A percentile compares a stretch with the other conserved stretches of the same genome.
Evolutionary conservation across 2,888 invertebrate species (phyloP).

Genomic region (Enchytraeus crypticus): DNA sequence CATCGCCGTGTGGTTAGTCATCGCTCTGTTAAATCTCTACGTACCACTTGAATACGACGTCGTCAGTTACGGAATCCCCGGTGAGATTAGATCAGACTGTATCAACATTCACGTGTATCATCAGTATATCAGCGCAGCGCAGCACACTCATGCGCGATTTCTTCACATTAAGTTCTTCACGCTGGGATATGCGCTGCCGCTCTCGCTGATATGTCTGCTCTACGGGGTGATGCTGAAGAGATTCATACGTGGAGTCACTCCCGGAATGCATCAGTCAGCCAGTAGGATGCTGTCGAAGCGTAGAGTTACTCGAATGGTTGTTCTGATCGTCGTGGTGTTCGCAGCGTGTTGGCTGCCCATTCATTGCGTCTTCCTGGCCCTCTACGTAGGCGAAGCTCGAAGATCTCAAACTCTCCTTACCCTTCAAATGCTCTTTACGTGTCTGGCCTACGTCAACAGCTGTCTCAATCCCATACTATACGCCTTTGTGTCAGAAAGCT

Average conservation of each 20-base stretch:
- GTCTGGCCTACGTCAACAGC: conserved; percentile 77
- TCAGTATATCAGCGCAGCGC: neutral
- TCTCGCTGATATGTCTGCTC: conserved; percentile 73
- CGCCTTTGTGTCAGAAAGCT: conserved; percentile 87
- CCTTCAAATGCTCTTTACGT: conserved; percentile 39
- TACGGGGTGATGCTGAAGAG: conserved; percentile 72
- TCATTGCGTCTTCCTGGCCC: conserved; percentile 61
- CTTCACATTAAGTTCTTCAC: conserved; percentile 57
- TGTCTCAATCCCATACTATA: conserved; percentile 90
- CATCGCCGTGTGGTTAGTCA: conserved; percentile 4
- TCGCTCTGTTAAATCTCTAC: conserved; percentile 8
- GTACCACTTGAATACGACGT: conserved; percentile 4
- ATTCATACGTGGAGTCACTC: neutral
- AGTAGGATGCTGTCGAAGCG: conserved; percentile 75
- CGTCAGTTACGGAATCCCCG: neutral
- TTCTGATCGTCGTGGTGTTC: conserved; percentile 81
- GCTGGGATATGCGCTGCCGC: conserved; percentile 77
- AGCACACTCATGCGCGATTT: neutral
- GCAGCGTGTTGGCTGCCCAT: conserved; percentile 90
- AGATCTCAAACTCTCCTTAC: conserved; percentile 51
- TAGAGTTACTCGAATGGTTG: conserved; percentile 75
- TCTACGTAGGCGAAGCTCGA: conserved; percentile 65
- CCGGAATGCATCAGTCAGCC: conserved; percentile 53
- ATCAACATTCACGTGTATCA: conserved; percentile 1
- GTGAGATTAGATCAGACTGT: neutral